Base-by-base conservation (phyloP, 2,888 invertebrate genomes). In the Apamea sordens region DNA sequence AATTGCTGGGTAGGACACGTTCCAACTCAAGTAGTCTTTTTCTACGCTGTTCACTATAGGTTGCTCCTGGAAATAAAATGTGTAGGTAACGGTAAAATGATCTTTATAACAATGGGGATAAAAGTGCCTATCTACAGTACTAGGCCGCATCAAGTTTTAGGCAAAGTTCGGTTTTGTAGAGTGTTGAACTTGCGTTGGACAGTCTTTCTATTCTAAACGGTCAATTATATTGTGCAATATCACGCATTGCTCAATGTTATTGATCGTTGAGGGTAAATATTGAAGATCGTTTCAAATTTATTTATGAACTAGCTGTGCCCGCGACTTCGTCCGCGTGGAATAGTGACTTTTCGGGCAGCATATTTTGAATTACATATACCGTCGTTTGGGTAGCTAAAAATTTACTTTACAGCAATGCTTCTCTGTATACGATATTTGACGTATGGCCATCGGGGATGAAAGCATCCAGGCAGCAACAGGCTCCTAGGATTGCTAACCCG, bases 11-110 rank as follows among this genome's bases (percentile, higher is more conserved):
- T 97, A 98, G 0, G 97, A 97, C 0, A 98, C 97, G 85, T 98
- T 98, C 98, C 98, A 98, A 79, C 97, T 97, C 86, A 98, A 97
- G 89, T 98, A 97, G 92, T 98, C 98, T 89, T 97, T 97, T 92
- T 98, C 98, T 93, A 98, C 98, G 69, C 98, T 98, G 92, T 98
- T 97, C 28, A 98, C 98, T 77, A 97, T 97, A 18, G 98, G 98
- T 76, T 98, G 97, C 88, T 97, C 97, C 96, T 97, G 95, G 83
- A 82, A 86, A 67, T 47, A 56, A 80, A 32, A n/a, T 8, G 1
- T 28, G 8, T 79, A n/a, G n/a, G n/a, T n/a, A 15, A 64, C 10
- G 7, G 6, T 59, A 59, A 69, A 41, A 67, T 79, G 8, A 50
- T n/a, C 24, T 53, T 53, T 63, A 53, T 15, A 28, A 32, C 8